Conservation (phyloP, 2,888 invertebrate genomes). For the Polylopha cassiicola region DNA sequence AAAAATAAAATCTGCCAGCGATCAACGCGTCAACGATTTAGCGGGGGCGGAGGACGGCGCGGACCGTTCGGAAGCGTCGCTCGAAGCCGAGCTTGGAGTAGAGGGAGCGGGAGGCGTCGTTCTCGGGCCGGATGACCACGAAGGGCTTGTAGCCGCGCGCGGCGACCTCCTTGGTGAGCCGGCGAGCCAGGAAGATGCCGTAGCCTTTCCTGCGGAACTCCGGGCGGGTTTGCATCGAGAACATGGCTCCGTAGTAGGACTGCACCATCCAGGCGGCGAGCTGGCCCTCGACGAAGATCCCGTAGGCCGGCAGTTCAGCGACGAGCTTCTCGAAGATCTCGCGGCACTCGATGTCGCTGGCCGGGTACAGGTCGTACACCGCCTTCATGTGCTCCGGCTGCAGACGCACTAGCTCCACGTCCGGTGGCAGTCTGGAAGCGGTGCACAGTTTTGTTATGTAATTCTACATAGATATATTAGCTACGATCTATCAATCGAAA, state of each 20-base stretch:
- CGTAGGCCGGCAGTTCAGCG: conserved; percentile 86
- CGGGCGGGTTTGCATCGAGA: conserved; percentile 92
- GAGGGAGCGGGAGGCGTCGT: conserved; percentile 89
- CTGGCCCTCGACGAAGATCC: conserved; percentile 85
- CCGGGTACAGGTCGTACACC: conserved; percentile 91
- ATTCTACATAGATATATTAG: no score
- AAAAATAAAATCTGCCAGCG: conserved; percentile 77
- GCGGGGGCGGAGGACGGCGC: conserved; percentile 83
- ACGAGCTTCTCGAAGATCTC: conserved; percentile 89
- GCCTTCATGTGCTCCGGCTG: conserved; percentile 87
- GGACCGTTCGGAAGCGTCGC: conserved; percentile 87
- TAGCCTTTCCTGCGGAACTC: conserved; percentile 85
- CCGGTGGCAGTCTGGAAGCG: conserved; percentile 77
- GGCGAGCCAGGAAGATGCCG: conserved; percentile 84
- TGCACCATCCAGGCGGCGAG: conserved; percentile 95
- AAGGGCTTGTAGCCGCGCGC: conserved; percentile 88
- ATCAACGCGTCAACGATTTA: no score
- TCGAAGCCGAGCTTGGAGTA: conserved; percentile 90
- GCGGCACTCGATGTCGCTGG: conserved; percentile 91
- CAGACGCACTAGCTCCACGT: conserved; percentile 86
- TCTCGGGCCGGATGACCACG: conserved; percentile 90
- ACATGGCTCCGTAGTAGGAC: conserved; percentile 94
- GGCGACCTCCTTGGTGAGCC: conserved; percentile 80
- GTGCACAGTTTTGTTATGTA: no score
- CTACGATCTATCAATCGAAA: no score